Base-by-base conservation (phyloP, 1,140 invertebrate genomes). In the Heliothis subflexa region DNA sequence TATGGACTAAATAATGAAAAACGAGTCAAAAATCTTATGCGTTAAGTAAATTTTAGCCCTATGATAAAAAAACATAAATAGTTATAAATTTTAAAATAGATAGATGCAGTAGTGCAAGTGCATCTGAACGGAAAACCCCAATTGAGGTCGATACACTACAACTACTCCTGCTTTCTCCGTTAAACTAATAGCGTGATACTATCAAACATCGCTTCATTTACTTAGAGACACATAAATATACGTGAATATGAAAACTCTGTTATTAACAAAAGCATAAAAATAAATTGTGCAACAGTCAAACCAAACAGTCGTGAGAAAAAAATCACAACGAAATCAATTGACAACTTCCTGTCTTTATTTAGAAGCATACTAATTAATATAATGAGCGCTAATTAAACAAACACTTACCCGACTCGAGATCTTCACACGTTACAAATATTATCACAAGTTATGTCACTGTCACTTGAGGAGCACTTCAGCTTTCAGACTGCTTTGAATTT, bases 381-480 rank as follows among this genome's bases (percentile, higher is more conserved):
- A 75, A 75, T 75, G 10, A 64, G 64, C 14, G 47, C 14, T 49
- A 70, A 70, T 62, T 64, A 62, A 75, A 75, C 73, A 75, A 75
- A 75, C 73, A 75, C 73, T 75, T 16, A 75, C 73, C 73, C 40
- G 33, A 64, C 64, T 64, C 59, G 73, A 47, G 61, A 61, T 25
- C 12, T 75, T 75, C 73, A 75, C 73, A 75, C 73, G 73, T 33
- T 64, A 62, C 73, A 21, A 25, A 75, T 62, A 59, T n/a, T 74
- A 49, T 75, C 59, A 64, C 73, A 52, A 25, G 59, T 75, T 75
- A 75, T 75, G 49, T 64, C 73, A 75, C 73, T 75, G 47, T 54
- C 73, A 75, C 73, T 64, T 59, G 55, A n/a, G 45, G 18, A 50
- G 50, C 73, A 75, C 73, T 75, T 75, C 14, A 14, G 54, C 73